Percentiles rank a stretch among this genome's conserved stretches.
Evolutionary conservation across 1,140 invertebrate species (phyloP).

Genomic region (Heliconius himera): DNA sequence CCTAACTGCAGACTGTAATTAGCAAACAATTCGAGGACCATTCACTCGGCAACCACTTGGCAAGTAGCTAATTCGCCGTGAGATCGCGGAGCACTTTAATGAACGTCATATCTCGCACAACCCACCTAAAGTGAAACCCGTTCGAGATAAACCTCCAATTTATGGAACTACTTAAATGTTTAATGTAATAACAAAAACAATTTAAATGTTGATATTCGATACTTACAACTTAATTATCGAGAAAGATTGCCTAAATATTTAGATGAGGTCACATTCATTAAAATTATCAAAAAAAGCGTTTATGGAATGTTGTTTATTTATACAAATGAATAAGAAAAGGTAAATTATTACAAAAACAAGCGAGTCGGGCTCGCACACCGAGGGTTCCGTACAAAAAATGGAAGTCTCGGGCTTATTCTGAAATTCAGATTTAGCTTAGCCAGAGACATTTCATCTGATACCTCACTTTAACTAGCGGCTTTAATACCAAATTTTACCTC

Average conservation of each 20-base stretch:
- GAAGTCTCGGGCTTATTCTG: no score
- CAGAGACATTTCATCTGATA: no score
- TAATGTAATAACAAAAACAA: slow-evolving; percentile 30
- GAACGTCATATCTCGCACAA: slow-evolving; percentile 46
- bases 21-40: slow-evolving; percentile 47
- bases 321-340: neutral
- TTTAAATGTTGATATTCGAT: slow-evolving; percentile 18
- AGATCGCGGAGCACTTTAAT: slow-evolving; percentile 38
- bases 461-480: no score
- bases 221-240: slow-evolving; percentile 22
- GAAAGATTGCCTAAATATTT: slow-evolving; percentile 3
- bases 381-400: no score
- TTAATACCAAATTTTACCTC: no score
- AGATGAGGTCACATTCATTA: neutral
- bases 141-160: slow-evolving; percentile 34
- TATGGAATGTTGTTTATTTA: neutral
- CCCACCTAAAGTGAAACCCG: slow-evolving; percentile 39
- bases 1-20: slow-evolving; percentile 41
- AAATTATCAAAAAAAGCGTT: neutral
- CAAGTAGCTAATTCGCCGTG: slow-evolving; percentile 37
- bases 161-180: slow-evolving; percentile 32
- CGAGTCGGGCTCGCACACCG: no score
- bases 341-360: neutral
- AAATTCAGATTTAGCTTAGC: no score
- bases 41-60: slow-evolving; percentile 43